Evolutionary conservation across 2,888 invertebrate genomes (phyloP).

Genomic region (Mimas tiliae): DNA sequence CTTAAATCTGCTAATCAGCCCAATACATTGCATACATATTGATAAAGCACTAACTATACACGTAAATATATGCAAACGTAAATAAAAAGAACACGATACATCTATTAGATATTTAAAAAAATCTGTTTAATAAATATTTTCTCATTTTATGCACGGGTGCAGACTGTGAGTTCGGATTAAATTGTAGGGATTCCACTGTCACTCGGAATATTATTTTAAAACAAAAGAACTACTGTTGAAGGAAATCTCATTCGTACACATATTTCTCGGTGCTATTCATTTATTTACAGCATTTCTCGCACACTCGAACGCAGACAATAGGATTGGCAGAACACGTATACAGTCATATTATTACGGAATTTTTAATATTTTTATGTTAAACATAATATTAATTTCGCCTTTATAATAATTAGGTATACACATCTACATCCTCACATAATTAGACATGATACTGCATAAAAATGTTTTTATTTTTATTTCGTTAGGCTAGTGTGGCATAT

Average conservation of each 20-base stretch:
- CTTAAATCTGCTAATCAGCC: background rate
- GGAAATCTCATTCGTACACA: constrained; percentile 40
- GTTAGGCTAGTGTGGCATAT: too few species aligned
- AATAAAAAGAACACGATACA: background rate
- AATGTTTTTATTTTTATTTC: too few species aligned
- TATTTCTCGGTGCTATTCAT: constrained; percentile 19
- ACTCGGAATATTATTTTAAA: constrained; percentile 37
- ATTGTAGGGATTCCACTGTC: constrained; percentile 41
- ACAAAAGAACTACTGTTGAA: constrained; percentile 41
- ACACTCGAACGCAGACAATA: constrained; percentile 2
- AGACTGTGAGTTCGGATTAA: constrained; percentile 46
- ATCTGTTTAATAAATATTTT: constrained; percentile 33
- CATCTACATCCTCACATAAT: too few species aligned
- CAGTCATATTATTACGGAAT: background rate
- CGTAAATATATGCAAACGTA: background rate
- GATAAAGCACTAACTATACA: too few species aligned
- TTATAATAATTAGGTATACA: too few species aligned
- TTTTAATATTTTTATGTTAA: background rate
- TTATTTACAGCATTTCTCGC: constrained; percentile 16
- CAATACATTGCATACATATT: background rate
- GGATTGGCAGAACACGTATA: constrained; percentile 1
- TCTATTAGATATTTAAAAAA: background rate
- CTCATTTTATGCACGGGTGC: constrained; percentile 39
- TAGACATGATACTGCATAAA: too few species aligned
- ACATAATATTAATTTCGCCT: too few species aligned